Conservation (phyloP, 2,888 invertebrate genomes). For the Bugulina stolonifera region DNA sequence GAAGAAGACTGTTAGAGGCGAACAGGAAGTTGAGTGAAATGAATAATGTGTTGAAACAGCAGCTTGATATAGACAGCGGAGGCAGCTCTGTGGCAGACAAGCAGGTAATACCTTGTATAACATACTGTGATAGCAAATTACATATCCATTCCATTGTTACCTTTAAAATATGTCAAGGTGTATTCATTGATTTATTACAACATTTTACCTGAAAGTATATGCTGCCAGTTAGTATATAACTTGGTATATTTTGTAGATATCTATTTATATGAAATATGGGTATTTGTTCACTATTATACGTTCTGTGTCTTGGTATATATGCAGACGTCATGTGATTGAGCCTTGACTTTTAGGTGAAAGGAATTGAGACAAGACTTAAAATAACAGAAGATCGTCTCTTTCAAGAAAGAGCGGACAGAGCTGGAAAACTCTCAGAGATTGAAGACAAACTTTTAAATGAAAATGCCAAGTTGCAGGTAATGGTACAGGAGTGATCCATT, state of each 20-base stretch:
- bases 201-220: no score
- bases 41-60: constrained; percentile 41
- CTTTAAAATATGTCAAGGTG: no score
- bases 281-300: no score
- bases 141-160: no score
- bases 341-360: constrained; percentile 37
- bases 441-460: constrained; percentile 48
- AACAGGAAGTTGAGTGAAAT: constrained; percentile 40
- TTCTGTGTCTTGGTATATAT: no score
- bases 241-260: no score
- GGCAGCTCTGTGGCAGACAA: constrained; percentile 33
- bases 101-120: constrained; percentile 30
- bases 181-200: no score
- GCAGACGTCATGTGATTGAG: no score
- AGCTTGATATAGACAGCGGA: constrained; percentile 35
- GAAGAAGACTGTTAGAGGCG: constrained; percentile 33
- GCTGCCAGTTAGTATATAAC: no score
- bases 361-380: constrained; percentile 41
- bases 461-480: constrained; percentile 46
- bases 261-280: no score
- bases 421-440: constrained; percentile 44
- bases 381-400: constrained; percentile 48
- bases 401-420: constrained; percentile 45
- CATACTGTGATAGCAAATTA: no score
- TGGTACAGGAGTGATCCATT: no score